Percentiles rank a stretch among this genome's conserved stretches.
Conservation (phyloP, 2,113 vertebrate species). For the Atrichornis clamosus region DNA sequence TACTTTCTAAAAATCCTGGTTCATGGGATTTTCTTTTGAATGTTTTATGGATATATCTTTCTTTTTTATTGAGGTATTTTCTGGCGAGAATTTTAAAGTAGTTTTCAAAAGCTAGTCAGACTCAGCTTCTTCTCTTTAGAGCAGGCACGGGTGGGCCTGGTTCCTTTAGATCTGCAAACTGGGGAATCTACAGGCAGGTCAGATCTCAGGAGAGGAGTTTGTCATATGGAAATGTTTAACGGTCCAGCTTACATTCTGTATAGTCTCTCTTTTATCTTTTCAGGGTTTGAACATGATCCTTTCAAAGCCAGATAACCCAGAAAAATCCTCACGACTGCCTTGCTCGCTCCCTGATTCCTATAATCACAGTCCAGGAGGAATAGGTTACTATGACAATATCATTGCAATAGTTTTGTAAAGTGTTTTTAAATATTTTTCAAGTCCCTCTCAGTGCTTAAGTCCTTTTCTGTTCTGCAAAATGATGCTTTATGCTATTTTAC, state of each 20-base stretch:
- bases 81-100: conserved; percentile 55
- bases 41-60: conserved; percentile 34
- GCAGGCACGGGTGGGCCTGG: conserved; percentile 14
- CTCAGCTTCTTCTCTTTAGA: conserved; percentile 22
- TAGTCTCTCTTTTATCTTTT: conserved; percentile 75
- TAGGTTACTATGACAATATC: conserved; percentile 68
- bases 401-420: conserved; percentile 40
- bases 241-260: conserved; percentile 68
- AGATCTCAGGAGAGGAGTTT: conserved; percentile 73
- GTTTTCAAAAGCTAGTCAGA: conserved; percentile 62
- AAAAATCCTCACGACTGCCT: conserved; percentile 53
- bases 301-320: conserved; percentile 78
- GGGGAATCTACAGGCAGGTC: conserved; percentile 70
- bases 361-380: conserved; percentile 42
- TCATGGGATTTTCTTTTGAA: conserved; percentile 28
- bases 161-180: conserved; percentile 68
- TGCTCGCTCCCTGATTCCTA: conserved; percentile 44
- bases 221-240: conserved; percentile 78
- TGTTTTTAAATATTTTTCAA: neutral
- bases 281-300: conserved; percentile 78
- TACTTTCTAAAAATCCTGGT: conserved; percentile 20
- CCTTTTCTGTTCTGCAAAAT: conserved; percentile 14
- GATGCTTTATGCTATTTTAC: neutral
- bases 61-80: conserved; percentile 46
- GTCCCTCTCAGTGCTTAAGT: neutral